Evolutionary conservation across 2,113 vertebrate genomes (phyloP).

Genomic region (Tupaia tana): DNA sequence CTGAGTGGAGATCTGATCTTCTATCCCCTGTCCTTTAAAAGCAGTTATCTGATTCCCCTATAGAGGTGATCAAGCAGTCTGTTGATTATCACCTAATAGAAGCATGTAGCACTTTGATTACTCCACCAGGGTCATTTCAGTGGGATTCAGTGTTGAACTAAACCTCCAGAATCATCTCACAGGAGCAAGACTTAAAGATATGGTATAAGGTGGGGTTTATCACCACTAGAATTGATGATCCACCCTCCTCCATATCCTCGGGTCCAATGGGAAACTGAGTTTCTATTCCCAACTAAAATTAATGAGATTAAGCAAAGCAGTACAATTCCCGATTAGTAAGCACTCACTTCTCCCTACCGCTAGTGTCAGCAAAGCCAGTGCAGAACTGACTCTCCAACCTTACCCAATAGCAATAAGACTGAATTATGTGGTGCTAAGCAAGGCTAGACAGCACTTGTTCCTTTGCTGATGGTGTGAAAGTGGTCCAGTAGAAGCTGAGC

Average conservation of each 20-base stretch:
- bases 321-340: background rate
- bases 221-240: background rate
- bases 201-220: background rate
- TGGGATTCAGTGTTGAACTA: background rate
- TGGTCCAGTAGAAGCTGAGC: background rate
- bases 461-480: background rate
- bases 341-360: background rate
- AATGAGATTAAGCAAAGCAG: background rate
- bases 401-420: background rate
- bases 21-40: background rate
- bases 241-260: background rate
- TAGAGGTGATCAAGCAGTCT: background rate
- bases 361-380: background rate
- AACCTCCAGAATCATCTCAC: background rate
- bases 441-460: background rate
- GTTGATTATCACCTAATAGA: background rate
- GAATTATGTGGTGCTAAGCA: background rate
- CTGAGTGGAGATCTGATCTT: conserved; percentile 27
- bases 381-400: background rate
- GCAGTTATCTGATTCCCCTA: background rate
- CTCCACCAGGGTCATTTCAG: background rate
- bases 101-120: background rate
- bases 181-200: background rate
- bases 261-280: background rate
- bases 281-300: background rate